Evolutionary conservation across 2,113 vertebrate species (phyloP).

Genomic region (Porphyrio hochstetteri): DNA sequence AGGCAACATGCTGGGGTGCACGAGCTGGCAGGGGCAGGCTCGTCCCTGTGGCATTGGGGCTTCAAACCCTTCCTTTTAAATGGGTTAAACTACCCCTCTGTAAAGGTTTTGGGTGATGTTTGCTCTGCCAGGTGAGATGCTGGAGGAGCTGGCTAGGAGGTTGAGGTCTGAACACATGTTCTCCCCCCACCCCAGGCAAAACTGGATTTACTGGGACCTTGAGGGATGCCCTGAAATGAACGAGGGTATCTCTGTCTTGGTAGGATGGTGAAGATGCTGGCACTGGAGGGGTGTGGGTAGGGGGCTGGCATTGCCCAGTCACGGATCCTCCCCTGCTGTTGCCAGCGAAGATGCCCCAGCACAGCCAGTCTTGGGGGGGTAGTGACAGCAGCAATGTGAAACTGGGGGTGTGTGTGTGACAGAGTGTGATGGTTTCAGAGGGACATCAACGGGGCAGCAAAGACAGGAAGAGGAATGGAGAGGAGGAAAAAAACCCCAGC

Average conservation of each 20-base stretch:
- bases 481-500: not conserved
- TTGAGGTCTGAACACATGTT: fast-evolving
- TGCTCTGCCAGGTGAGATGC: not conserved
- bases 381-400: not conserved
- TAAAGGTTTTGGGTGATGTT: not conserved
- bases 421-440: fast-evolving
- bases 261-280: fast-evolving
- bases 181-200: not conserved
- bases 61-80: not conserved
- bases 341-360: fast-evolving
- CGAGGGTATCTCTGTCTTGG: not conserved
- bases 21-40: not conserved
- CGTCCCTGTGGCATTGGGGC: fast-evolving
- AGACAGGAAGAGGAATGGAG: not conserved
- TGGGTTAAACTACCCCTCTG: not conserved
- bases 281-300: not conserved
- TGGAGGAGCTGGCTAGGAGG: not conserved
- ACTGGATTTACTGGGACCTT: not conserved
- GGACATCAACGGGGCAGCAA: not conserved
- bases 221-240: not conserved
- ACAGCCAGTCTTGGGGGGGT: not conserved
- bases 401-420: not conserved
- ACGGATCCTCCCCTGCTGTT: fast-evolving
- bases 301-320: not conserved
- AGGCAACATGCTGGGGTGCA: not conserved